Conservation (phyloP, 2,888 invertebrate genomes). For the Meganola albula region DNA sequence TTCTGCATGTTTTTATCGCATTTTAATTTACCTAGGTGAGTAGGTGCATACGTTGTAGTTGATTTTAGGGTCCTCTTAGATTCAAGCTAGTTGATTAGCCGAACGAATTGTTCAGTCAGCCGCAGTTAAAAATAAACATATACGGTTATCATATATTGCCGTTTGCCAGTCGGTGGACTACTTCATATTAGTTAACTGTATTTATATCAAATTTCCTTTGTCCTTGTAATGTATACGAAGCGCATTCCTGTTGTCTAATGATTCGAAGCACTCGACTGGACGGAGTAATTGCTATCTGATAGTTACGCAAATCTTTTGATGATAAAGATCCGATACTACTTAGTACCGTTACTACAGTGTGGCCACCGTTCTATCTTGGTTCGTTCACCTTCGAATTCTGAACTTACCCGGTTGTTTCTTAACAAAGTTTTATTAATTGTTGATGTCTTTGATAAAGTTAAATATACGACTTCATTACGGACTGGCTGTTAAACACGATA, state of each 20-base stretch:
- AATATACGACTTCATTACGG: too few relatives aligned
- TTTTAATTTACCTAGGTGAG: too few relatives aligned
- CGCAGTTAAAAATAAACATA: too few relatives aligned
- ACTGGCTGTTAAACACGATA: too few relatives aligned
- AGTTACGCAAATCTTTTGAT: slow-evolving; percentile 75
- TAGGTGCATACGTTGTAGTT: too few relatives aligned
- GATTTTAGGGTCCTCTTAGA: too few relatives aligned
- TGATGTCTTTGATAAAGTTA: too few relatives aligned
- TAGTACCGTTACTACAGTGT: slow-evolving; percentile 71
- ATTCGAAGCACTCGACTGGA: slow-evolving; percentile 46
- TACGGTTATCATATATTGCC: too few relatives aligned
- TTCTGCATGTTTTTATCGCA: too few relatives aligned
- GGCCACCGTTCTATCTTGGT: slow-evolving; percentile 63
- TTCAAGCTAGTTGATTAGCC: too few relatives aligned
- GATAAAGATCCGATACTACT: slow-evolving; percentile 63
- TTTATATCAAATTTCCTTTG: slow-evolving; percentile 33
- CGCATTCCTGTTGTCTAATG: slow-evolving; percentile 51
- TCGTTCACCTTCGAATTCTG: slow-evolving; percentile 56
- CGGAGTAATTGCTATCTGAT: slow-evolving; percentile 66
- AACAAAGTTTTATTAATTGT: slow-evolving; percentile 24
- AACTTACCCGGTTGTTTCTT: slow-evolving; percentile 29
- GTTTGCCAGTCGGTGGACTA: too few relatives aligned
- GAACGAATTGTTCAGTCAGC: too few relatives aligned
- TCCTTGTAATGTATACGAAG: slow-evolving; percentile 42
- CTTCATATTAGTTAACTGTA: slow-evolving; percentile 29